phyloP scores from a whole-genome alignment of 2,113 vertebrate species.

The Lanius collurio region DNA sequence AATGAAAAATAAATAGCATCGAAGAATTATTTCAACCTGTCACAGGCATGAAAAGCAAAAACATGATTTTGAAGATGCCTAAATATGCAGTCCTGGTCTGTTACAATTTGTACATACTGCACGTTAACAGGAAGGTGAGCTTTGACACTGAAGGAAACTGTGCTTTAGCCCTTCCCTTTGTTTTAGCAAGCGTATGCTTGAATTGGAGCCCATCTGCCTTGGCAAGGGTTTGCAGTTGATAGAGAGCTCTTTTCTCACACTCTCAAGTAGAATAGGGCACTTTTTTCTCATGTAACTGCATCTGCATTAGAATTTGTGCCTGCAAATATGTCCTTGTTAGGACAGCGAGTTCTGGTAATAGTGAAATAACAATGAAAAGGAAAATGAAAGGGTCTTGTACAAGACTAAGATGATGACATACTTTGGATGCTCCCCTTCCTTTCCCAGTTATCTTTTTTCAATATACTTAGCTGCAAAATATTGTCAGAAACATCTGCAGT shows the following conservation, averaged over 20 bases:
- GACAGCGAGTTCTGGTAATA: neutral
- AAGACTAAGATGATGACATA: neutral
- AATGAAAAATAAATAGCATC: neutral
- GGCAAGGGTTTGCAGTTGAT: neutral
- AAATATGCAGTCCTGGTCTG: neutral
- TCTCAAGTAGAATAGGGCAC: neutral
- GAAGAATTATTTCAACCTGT: neutral
- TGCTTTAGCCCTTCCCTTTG: conserved; percentile 15
- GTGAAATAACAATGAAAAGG: neutral
- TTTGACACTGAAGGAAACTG: conserved; percentile 35
- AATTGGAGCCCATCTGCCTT: conserved; percentile 23
- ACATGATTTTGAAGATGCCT: neutral
- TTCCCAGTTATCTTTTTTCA: neutral
- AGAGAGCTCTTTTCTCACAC: neutral
- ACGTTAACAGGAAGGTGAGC: neutral
- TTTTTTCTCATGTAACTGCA: neutral
- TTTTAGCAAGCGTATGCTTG: neutral
- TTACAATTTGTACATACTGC: neutral
- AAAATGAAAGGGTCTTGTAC: neutral
- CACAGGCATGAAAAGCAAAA: neutral
- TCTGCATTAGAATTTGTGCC: neutral
- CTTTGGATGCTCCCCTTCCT: neutral
- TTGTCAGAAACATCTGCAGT: neutral
- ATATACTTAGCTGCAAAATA: neutral
- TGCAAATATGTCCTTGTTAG: neutral